These are phyloP conservation scores for Drosophila meridionalis DNA, from an alignment of 2,888 invertebrate genomes.

Conservation along the genomic window DNA sequence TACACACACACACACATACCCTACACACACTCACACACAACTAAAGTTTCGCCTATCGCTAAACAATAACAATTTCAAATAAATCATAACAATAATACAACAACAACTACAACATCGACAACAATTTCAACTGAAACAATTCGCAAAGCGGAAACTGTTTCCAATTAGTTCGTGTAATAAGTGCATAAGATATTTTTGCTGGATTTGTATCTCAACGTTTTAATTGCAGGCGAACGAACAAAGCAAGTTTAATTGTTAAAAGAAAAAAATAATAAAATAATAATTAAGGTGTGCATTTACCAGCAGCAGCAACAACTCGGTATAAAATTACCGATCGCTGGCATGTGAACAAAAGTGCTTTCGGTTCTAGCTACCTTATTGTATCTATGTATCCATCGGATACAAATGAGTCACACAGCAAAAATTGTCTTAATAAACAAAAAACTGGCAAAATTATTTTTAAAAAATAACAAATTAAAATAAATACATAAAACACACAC, in stretches of 20 bases:
- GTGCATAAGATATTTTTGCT: constrained; percentile 41
- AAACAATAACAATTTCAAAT: constrained; percentile 39
- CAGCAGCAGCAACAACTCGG: constrained; percentile 29
- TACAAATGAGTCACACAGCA: constrained; percentile 50
- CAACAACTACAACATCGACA: constrained; percentile 27
- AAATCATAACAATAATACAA: constrained; percentile 41
- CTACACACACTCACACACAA: constrained; percentile 8
- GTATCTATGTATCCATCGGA: constrained; percentile 42
- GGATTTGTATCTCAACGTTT: constrained; percentile 56
- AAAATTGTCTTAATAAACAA: constrained; percentile 27
- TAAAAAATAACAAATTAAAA: not conserved
- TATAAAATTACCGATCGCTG: constrained; percentile 45
- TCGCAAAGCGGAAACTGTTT: constrained; percentile 51
- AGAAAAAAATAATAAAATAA: constrained; percentile 27
- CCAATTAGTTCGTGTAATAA: constrained; percentile 57
- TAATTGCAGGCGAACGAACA: constrained; percentile 54
- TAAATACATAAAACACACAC: not conserved
- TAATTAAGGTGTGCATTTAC: constrained; percentile 60
- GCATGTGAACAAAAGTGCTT: constrained; percentile 42
- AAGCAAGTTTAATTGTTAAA: constrained; percentile 61
- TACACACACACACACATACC: not conserved
- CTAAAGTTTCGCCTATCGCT: constrained; percentile 26
- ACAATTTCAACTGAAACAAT: constrained; percentile 33
- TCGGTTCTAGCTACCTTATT: constrained; percentile 32
- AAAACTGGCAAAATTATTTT: constrained; percentile 2